Base-by-base conservation (phyloP, 2,113 vertebrate genomes). In the Lathamus discolor region DNA sequence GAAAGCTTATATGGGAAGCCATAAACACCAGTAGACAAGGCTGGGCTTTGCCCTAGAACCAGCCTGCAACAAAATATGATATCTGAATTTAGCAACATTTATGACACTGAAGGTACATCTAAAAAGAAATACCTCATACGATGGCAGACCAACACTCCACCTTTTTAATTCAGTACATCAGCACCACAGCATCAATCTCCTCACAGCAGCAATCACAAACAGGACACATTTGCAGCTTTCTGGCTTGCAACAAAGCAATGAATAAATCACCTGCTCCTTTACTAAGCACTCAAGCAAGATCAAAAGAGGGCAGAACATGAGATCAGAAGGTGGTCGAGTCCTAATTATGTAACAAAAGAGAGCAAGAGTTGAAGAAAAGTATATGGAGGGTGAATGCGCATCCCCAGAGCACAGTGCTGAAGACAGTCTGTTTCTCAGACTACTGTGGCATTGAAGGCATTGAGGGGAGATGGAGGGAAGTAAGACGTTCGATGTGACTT, bases 1-100 rank as follows among this genome's bases (percentile, higher is more conserved):
- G 92, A 95, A 93, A 90, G 73, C 51, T 94, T 95, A 76, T 93
- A 95, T 43, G 86, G 91, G 59, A 85, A 94, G 77, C 84, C 88
- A 80, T 97, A 95, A 97, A 97, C 83, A 67, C 69, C 43, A 27
- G 76, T 1, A 52, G 93, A 93, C 92, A 94, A 78, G 77, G 59
- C 84, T 87, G 83, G 69, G 54, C 79, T 92, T 80, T 92, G 88
- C 93, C 96, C 96, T 95, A 64, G 17, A 94, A 88, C 88, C 81
- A 89, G 88, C 91, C 51, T 74, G 93, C 88, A 69, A 95, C 78
- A 88, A 95, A 97, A 95, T 85, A 75, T 37, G 79, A 94, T 74
- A 76, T 78, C 96, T 79, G 81, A 93, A 92, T 91, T 95, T 62
- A 92, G 90, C 52, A 84, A 86, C 79, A 10, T 79, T 95, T 90